Percentiles rank a stretch among this genome's conserved stretches.
Evolutionary conservation across 2,113 vertebrate species (phyloP).

Genomic region (Peromyscus californicus): DNA sequence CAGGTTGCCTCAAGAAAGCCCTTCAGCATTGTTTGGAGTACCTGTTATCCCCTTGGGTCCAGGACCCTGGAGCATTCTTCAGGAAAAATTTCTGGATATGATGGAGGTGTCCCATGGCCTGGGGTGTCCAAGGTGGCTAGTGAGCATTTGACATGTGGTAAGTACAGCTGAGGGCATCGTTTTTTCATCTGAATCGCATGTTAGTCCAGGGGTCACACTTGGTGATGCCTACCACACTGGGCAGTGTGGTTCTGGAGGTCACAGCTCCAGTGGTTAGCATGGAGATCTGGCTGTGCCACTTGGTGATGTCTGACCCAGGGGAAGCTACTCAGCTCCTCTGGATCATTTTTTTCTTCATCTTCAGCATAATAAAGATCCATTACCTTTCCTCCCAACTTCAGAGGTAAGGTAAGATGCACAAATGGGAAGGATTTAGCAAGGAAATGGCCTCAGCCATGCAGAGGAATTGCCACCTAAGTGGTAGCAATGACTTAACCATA

Average conservation of each 20-base stretch:
- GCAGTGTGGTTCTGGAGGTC: not conserved
- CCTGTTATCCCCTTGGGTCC: not conserved
- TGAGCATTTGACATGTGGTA: not conserved
- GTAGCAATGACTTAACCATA: fast-evolving
- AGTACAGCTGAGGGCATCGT: not conserved
- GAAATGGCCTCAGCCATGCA: not conserved
- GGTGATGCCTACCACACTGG: no score
- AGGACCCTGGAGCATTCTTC: not conserved
- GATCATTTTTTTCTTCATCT: not conserved
- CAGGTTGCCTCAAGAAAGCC: not conserved
- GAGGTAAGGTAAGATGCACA: not conserved
- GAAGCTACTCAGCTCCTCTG: not conserved
- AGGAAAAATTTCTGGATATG: not conserved
- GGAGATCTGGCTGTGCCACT: not conserved
- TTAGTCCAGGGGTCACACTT: not conserved
- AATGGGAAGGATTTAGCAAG: not conserved
- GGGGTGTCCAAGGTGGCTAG: not conserved
- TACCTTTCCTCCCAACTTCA: not conserved
- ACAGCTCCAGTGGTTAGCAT: fast-evolving
- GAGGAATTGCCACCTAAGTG: not conserved
- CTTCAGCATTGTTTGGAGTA: not conserved
- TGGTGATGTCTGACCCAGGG: not conserved
- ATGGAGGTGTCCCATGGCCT: not conserved
- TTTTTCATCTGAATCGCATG: not conserved
- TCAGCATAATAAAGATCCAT: not conserved